Conservation (phyloP, 2,797 vertebrate genomes). For the Pangasius mekongensis region DNA sequence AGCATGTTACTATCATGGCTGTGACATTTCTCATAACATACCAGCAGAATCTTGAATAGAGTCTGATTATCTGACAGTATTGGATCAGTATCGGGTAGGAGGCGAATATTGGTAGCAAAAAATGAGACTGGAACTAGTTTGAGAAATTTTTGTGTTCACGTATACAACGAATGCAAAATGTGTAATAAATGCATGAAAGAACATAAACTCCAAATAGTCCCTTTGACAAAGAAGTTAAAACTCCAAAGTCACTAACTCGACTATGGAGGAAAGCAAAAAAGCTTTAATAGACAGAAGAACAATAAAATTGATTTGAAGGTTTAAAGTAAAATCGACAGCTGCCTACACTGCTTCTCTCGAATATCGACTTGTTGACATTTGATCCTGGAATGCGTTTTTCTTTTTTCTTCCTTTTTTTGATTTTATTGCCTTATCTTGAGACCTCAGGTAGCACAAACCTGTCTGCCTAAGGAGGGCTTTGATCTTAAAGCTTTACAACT, state of each 20-base stretch:
- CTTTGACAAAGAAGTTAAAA: neutral
- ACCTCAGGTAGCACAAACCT: neutral
- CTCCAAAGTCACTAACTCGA: neutral
- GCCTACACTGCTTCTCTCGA: neutral
- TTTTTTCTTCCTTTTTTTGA: neutral
- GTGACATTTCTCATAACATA: neutral
- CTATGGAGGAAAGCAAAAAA: neutral
- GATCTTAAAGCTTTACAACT: slow-evolving; percentile 23
- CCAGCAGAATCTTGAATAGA: neutral
- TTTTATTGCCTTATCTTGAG: slow-evolving; percentile 28
- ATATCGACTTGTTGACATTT: slow-evolving; percentile 20
- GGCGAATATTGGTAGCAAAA: neutral
- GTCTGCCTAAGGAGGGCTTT: slow-evolving; percentile 9
- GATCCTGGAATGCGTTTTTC: neutral
- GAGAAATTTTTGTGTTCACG: neutral
- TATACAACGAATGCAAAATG: neutral
- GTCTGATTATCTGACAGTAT: neutral
- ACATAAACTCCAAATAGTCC: neutral
- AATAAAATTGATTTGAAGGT: slow-evolving; percentile 22
- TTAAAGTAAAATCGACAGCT: slow-evolving; percentile 20
- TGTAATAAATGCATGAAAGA: neutral
- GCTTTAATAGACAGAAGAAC: neutral
- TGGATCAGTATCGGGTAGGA: neutral
- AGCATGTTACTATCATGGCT: neutral
- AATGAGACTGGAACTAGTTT: neutral